A percentile compares a stretch with the other conserved stretches of the same genome.
These are phyloP conservation scores for Periophthalmus modestus DNA, from an alignment of 2,113 vertebrate species.

Conservation along the genomic window DNA sequence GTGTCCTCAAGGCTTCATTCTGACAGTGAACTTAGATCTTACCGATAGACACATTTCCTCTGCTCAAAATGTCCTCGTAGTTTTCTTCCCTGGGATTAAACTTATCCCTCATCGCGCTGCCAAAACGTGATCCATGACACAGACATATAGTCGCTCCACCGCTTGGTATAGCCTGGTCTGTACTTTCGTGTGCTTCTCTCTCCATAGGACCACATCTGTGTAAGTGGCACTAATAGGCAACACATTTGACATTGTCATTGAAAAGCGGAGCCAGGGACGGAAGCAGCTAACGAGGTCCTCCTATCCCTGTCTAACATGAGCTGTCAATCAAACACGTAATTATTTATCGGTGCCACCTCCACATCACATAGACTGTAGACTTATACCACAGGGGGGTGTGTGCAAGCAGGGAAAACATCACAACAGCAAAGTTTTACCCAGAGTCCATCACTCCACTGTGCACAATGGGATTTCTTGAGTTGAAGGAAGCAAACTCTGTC, in stretches of 20 bases:
- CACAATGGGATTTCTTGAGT: neutral
- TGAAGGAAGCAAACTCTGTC: slow-evolving; percentile 11
- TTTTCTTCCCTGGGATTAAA: slow-evolving; percentile 33
- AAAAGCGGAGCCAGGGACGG: slow-evolving; percentile 52
- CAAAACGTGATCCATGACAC: slow-evolving; percentile 13
- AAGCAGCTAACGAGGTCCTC: slow-evolving; percentile 68
- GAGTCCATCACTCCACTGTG: slow-evolving; percentile 16
- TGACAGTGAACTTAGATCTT: neutral
- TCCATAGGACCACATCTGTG: slow-evolving; percentile 40
- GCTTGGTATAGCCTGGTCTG: slow-evolving; percentile 47
- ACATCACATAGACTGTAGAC: slow-evolving; percentile 11
- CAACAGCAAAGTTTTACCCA: slow-evolving; percentile 7
- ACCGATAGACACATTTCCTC: neutral
- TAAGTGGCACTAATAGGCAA: slow-evolving; percentile 81
- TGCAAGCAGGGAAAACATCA: neutral
- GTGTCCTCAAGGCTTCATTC: slow-evolving; percentile 25
- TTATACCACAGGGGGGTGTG: slow-evolving; percentile 25
- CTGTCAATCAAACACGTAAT: slow-evolving; percentile 68
- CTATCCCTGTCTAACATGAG: slow-evolving; percentile 44
- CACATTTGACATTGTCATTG: slow-evolving; percentile 72
- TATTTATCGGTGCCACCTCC: slow-evolving; percentile 55
- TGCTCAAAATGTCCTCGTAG: neutral
- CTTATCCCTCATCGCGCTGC: neutral
- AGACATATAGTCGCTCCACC: slow-evolving; percentile 38
- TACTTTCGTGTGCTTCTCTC: slow-evolving; percentile 35